Evolutionary conservation across 1,140 invertebrate species (phyloP).

Genomic region (Macrobrachium rosenbergii): DNA sequence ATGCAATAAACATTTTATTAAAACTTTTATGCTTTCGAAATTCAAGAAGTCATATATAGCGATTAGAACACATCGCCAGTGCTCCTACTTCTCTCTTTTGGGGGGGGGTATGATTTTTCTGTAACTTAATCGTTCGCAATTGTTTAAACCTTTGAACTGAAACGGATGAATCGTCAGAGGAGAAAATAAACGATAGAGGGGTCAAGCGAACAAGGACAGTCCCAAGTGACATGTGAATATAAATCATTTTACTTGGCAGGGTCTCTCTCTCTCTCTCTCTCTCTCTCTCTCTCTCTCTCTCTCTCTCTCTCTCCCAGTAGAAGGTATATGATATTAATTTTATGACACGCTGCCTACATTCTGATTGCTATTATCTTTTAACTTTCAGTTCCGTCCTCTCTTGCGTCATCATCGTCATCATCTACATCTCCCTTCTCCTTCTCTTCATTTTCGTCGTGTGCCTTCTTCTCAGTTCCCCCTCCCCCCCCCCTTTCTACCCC

Average conservation of each 20-base stretch:
- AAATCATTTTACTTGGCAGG: not conserved
- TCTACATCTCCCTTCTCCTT: not conserved
- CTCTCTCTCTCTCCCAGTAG: not conserved
- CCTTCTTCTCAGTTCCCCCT: not conserved
- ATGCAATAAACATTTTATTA: too few relatives aligned
- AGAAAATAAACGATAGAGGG: too few relatives aligned
- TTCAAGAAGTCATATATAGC: too few relatives aligned
- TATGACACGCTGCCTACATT: too few relatives aligned
- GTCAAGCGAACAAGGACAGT: too few relatives aligned
- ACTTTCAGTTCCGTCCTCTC: not conserved
- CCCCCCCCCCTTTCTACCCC: not conserved
- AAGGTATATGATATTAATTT: not conserved
- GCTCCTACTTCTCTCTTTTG: too few relatives aligned
- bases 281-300: conserved; percentile 30
- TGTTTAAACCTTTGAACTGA: too few relatives aligned
- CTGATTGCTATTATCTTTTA: not conserved
- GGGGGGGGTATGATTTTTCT: too few relatives aligned
- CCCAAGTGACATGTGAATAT: not conserved
- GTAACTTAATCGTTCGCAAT: too few relatives aligned
- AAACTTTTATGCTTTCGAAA: too few relatives aligned
- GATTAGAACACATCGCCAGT: too few relatives aligned
- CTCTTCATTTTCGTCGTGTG: not conserved
- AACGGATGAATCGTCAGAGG: too few relatives aligned
- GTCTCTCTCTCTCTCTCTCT: conserved; percentile 22
- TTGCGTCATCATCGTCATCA: not conserved